Conservation (phyloP, 1,140 invertebrate genomes). For the Drosophila subpulchrella region DNA sequence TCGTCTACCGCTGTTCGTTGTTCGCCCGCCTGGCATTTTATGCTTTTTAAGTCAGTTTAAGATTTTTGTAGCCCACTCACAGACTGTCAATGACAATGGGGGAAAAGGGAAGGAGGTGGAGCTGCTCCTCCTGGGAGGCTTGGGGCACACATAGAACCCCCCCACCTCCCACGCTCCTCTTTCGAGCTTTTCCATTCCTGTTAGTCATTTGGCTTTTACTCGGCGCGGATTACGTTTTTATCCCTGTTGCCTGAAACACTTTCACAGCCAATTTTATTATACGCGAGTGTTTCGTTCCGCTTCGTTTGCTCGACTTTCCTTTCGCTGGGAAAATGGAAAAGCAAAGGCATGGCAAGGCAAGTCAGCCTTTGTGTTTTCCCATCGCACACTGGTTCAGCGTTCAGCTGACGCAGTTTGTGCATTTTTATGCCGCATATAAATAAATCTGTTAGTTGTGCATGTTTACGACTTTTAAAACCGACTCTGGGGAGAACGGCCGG, state of each 20-base stretch:
- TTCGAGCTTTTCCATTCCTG: conserved; percentile 56
- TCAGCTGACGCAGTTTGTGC: conserved; percentile 37
- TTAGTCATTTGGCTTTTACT: conserved; percentile 79
- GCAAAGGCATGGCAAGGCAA: background rate
- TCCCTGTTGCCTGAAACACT: conserved; percentile 77
- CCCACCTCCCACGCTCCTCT: background rate
- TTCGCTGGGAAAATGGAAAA: conserved; percentile 7
- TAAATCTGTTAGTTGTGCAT: conserved; percentile 83
- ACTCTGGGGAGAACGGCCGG: conserved; percentile 32
- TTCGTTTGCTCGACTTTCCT: conserved; percentile 32
- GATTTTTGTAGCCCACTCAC: conserved; percentile 71
- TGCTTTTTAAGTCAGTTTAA: conserved; percentile 81
- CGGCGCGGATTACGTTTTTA: conserved; percentile 78
- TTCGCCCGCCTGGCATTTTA: conserved; percentile 53
- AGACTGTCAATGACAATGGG: conserved; percentile 67
- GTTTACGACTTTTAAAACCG: conserved; percentile 81
- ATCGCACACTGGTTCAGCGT: conserved; percentile 27
- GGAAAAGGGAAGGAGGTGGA: background rate
- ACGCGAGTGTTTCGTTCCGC: conserved; percentile 64
- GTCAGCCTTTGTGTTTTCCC: conserved; percentile 39
- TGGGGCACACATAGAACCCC: conserved; percentile 46
- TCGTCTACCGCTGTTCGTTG: conserved; percentile 38
- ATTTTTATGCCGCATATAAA: conserved; percentile 83
- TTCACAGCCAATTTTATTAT: conserved; percentile 83
- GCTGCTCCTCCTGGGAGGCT: conserved; percentile 12